Base-by-base conservation (phyloP, 2,797 vertebrate species). In the Remorina albescens region DNA sequence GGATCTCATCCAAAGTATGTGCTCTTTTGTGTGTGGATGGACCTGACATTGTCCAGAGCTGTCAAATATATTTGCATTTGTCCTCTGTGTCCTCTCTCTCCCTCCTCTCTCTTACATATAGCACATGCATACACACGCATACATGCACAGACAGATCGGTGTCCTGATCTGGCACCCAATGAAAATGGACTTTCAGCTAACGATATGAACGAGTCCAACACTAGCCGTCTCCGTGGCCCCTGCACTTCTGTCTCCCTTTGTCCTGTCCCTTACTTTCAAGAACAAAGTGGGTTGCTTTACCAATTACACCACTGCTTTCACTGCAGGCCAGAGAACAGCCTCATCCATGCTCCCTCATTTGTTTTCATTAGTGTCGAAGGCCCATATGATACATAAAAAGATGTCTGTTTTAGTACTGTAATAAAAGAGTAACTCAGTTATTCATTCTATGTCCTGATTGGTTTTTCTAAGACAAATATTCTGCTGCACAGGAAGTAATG, bases 171-270 rank as follows among this genome's bases (percentile, higher is more conserved):
- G 23, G 63, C 67, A 76, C 66, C 69, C 88, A 84, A 89, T 88
- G 76, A 80, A 85, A 86, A 80, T 80, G 81, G 84, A 90, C 89
- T 88, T 62, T 76, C 61, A 80, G 81, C 84, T 88, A 88, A 88
- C 51, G 26, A 74, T 84, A 87, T 91, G 93, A 88, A 66, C 36
- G 62, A 82, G 66, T 74, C 68, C 51, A 80, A 74, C 69, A 67
- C 44, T 79, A 74, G 74, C 75, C 71, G 81, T 84, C 79, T 82
- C 86, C 34, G 25, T 79, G 76, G 73, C 58, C 82, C 83, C 76
- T 82, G 44, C 76, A 30, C 68, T 69, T 82, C 67, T 54, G 76
- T 82, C 51, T 83, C 77, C 67, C 36, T 75, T 50, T 37, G 67
- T 74, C 72, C 62, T 71, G 46, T 64, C 50, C 64, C 59, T 66